Evolutionary conservation across 2,888 invertebrate species (phyloP).

Genomic region (Zonitis immaculata): DNA sequence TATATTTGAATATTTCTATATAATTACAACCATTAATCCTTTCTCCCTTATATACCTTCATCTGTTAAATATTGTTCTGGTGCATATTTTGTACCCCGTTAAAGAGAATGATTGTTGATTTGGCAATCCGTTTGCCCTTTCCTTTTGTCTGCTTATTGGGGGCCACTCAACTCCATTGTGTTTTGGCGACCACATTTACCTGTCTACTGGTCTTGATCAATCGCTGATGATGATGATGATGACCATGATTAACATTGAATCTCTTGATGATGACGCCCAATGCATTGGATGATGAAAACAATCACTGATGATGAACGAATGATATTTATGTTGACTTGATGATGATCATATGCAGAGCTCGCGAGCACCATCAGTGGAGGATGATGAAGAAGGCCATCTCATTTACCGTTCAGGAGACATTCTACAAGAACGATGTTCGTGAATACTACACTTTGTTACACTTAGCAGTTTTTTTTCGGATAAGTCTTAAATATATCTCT

Average conservation of each 20-base stretch:
- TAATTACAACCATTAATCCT: constrained; percentile 25
- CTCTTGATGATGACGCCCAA: constrained; percentile 31
- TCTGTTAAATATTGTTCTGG: constrained; percentile 42
- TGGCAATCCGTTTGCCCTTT: constrained; percentile 63
- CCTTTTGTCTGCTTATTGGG: constrained; percentile 62
- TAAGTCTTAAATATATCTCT: constrained; percentile 37
- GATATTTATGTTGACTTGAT: constrained; percentile 8
- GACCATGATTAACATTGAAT: constrained; percentile 48
- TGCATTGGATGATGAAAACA: constrained; percentile 25
- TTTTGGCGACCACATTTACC: constrained; percentile 41
- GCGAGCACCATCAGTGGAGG: constrained; percentile 90
- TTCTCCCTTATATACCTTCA: constrained; percentile 42
- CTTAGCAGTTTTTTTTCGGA: constrained; percentile 39
- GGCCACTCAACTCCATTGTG: constrained; percentile 52
- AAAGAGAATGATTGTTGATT: constrained; percentile 53
- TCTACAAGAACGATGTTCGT: constrained; percentile 99
- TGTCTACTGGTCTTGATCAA: constrained; percentile 34
- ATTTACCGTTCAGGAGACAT: constrained; percentile 98
- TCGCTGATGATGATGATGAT: constrained; percentile 31
- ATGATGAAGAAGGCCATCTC: constrained; percentile 99
- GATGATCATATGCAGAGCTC: constrained; percentile 62
- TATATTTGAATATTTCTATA: constrained; percentile 9
- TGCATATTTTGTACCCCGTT: constrained; percentile 42
- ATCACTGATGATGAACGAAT: constrained; percentile 21
- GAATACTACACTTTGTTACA: constrained; percentile 58